phyloP scores from a whole-genome alignment of 1,140 invertebrate genomes.

The Hypsibius dujardini region DNA sequence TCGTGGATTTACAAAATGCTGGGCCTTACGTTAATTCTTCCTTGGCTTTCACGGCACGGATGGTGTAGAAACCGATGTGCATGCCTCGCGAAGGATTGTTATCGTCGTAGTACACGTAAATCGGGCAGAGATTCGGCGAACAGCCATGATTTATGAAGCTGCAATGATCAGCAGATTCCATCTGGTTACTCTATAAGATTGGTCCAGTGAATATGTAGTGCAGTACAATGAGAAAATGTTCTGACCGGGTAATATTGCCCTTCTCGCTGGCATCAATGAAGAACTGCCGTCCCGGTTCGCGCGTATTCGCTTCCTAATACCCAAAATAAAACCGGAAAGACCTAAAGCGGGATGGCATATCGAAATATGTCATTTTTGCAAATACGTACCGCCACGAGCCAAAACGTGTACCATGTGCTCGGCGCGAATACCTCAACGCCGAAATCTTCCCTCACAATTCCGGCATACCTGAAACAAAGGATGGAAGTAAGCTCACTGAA shows the following conservation, averaged over 20 bases:
- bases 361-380: no score
- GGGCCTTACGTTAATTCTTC: slow-evolving; percentile 7
- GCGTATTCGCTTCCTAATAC: no score
- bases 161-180: no score
- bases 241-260: not conserved
- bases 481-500: not conserved
- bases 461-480: not conserved
- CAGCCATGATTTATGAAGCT: slow-evolving; percentile 89
- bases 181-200: no score
- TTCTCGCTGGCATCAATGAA: not conserved
- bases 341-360: no score
- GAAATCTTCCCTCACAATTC: not conserved
- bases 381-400: not conserved
- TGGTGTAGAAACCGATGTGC: slow-evolving; percentile 8
- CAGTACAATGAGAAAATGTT: no score
- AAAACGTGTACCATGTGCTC: slow-evolving; percentile 12
- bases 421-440: no score
- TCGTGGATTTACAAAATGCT: no score
- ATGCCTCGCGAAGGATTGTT: not conserved
- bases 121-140: slow-evolving; percentile 66
- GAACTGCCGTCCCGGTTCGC: not conserved
- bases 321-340: no score
- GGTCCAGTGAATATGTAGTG: no score
- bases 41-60: not conserved
- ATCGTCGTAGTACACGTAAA: slow-evolving; percentile 61